These are phyloP conservation scores for Onychomys arenicola DNA, from an alignment of 2,797 vertebrate genomes.

Conservation along the genomic window DNA sequence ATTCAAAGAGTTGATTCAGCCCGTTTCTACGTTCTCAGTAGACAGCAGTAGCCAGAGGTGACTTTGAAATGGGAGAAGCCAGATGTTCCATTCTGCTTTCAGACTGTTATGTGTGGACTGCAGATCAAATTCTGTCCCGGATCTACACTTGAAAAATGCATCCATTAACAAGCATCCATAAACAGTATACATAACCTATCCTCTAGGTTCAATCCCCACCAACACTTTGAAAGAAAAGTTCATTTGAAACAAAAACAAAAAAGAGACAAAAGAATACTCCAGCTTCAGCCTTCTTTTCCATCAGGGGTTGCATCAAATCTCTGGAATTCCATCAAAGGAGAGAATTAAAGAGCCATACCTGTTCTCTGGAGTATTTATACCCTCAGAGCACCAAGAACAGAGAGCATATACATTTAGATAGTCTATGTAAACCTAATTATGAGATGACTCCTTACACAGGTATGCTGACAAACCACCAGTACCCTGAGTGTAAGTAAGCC, in stretches of 20 bases:
- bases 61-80: background rate
- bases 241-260: background rate
- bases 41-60: background rate
- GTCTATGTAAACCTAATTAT: background rate
- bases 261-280: background rate
- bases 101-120: background rate
- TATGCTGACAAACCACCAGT: background rate
- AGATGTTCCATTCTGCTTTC: accelerated
- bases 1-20: background rate
- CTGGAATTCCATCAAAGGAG: background rate
- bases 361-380: background rate
- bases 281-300: background rate
- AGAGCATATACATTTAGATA: background rate
- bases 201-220: background rate
- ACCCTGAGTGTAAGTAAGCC: background rate
- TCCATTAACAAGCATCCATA: background rate
- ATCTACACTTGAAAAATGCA: background rate
- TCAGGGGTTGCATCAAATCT: background rate
- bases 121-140: background rate
- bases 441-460: background rate
- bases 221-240: background rate
- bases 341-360: background rate
- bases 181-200: background rate
- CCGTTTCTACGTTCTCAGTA: background rate
- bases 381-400: background rate